Percentiles rank a stretch among this genome's conserved stretches.
These are phyloP conservation scores for Carapus acus DNA, from an alignment of 2,797 vertebrate genomes.

Conservation along the genomic window DNA sequence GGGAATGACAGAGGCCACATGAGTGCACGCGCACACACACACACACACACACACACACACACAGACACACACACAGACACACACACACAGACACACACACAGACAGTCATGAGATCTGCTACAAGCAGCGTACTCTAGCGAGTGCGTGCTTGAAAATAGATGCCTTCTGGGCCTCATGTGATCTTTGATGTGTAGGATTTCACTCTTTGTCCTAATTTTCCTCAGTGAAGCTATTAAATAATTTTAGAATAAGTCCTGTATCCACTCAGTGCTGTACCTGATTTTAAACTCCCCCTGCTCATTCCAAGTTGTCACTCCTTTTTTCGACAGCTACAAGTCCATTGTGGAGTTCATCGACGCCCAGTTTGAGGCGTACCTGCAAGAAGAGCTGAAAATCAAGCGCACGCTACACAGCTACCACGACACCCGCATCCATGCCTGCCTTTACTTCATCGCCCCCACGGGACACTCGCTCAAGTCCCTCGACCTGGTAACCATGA, in stretches of 20 bases:
- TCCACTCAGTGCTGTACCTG: too few species aligned
- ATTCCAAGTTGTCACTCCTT: neutral
- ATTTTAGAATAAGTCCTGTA: too few species aligned
- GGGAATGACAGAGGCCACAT: constrained; percentile 4
- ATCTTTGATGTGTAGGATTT: too few species aligned
- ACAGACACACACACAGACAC: neutral
- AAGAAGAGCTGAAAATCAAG: constrained; percentile 96
- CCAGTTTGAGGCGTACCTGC: constrained; percentile 95
- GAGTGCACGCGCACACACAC: constrained; percentile 5
- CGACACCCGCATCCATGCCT: constrained; percentile 91
- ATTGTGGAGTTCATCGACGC: constrained; percentile 97
- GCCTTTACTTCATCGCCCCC: constrained; percentile 96
- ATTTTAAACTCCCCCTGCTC: too few species aligned
- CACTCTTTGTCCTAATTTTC: too few species aligned
- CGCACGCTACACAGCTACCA: constrained; percentile 94
- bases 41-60: constrained; percentile 1
- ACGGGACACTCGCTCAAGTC: constrained; percentile 97
- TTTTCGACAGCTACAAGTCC: constrained; percentile 84
- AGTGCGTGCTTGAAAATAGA: constrained; percentile 7
- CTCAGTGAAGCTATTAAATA: too few species aligned
- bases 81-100: constrained; percentile 1
- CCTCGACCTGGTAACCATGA: constrained; percentile 97
- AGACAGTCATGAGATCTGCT: constrained; percentile 27
- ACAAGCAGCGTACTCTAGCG: neutral
- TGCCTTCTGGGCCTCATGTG: neutral